Evolutionary conservation across 2,797 vertebrate genomes (phyloP).

Genomic region (Mus minutoides): DNA sequence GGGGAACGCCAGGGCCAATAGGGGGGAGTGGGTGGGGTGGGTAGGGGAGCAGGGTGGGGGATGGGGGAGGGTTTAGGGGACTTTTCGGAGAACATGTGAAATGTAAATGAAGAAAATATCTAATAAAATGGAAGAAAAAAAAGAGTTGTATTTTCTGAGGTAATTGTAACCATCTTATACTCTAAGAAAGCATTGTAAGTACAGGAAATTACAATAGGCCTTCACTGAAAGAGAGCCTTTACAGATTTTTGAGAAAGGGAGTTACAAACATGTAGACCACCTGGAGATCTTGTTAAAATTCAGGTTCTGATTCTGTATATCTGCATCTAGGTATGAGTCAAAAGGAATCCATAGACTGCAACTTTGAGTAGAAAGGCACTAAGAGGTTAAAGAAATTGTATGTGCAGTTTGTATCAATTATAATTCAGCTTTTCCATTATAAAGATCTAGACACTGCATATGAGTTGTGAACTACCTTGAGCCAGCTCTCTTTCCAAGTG

Average conservation of each 20-base stretch:
- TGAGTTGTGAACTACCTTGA: constrained; percentile 59
- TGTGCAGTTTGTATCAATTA: constrained; percentile 10
- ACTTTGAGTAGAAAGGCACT: not conserved
- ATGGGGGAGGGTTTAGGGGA: too few species aligned
- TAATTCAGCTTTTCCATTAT: constrained; percentile 49
- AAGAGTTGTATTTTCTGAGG: constrained; percentile 29
- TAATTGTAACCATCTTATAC: constrained; percentile 1
- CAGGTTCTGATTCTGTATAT: not conserved
- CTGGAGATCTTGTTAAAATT: constrained; percentile 32
- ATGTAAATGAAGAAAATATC: too few species aligned
- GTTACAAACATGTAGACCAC: not conserved
- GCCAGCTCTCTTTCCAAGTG: constrained; percentile 77
- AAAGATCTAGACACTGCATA: constrained; percentile 29
- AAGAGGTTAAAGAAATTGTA: not conserved
- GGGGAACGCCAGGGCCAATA: too few species aligned
- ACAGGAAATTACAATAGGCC: constrained; percentile 9
- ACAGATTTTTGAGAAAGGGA: constrained; percentile 14
- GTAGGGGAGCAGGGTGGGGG: too few species aligned
- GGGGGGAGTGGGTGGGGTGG: too few species aligned
- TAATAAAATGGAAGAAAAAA: too few species aligned
- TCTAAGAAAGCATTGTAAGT: constrained; percentile 31
- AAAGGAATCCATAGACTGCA: not conserved
- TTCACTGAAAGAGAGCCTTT: constrained; percentile 33
- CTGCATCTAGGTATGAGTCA: not conserved
- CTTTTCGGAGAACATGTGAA: too few species aligned